Evolutionary conservation across 2,113 vertebrate species (phyloP), one percentile per base, ranked within the genome.

Genomic region (Tragulus kanchil): DNA sequence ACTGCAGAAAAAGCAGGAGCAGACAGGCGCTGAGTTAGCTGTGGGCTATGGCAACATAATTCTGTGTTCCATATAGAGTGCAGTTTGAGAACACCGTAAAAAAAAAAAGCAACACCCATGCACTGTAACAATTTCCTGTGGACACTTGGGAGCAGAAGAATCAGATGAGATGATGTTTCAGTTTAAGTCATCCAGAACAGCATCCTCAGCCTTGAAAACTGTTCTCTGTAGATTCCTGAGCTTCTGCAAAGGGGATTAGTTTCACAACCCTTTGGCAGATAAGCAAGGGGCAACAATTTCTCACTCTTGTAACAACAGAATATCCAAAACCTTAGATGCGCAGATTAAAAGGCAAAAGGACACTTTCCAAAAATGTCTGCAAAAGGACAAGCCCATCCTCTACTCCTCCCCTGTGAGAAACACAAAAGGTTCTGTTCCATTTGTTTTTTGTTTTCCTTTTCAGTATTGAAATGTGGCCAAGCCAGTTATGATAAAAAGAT

Each of bases 271-370:
- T 67, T 21, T 75, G 73, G 81, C 62, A 65, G 82, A 82, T 81
- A 67, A 45, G 48, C 3, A 19, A 73, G n/a, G 59, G 25, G 0
- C 6, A 5, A 64, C 86, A 85, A 23, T 13, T 5, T 62, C 83
- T 95, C 17, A 4, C 87, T 21, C n/a, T 59, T 85, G 52, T n/a
- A n/a, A n/a, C 56, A 67, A 50, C n/a, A 83, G 89, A 85, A 25
- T 0, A 0, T 61, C 95, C 2, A 8, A 84, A 92, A 85, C 58
- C 48, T 82, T 62, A 36, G 28, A 58, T 17, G 87, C 61, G 54
- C 28, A 97, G 97, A 98, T 96, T 90, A 93, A 95, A 91, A 92
- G 62, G 83, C 73, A 85, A 98, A 96, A 71, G 95, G 96, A 88
- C 28, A 26, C 90, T 95, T 88, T 50, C 85, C 23, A 5, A 0